These are phyloP conservation scores for Epirrhoe tristata DNA, from an alignment of 2,888 invertebrate species.

Conservation along the genomic window DNA sequence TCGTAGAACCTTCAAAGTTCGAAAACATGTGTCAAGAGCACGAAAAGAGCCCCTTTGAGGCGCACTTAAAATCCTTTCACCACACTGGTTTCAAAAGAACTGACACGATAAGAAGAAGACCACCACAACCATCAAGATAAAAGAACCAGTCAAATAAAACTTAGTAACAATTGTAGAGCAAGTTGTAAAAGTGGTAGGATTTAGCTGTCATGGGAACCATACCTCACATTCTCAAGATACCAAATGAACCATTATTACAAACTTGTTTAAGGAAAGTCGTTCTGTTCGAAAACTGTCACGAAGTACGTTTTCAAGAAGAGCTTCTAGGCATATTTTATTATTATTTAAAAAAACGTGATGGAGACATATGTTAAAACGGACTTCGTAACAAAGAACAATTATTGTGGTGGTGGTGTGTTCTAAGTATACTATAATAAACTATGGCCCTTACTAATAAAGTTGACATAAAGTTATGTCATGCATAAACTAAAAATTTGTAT, in stretches of 20 bases:
- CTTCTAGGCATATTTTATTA: too few relatives aligned
- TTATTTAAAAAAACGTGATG: too few relatives aligned
- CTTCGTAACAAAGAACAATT: background rate
- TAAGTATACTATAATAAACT: too few relatives aligned
- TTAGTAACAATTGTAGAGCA: background rate
- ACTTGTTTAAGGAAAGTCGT: background rate
- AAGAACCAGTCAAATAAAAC: background rate
- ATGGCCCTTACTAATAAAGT: too few relatives aligned
- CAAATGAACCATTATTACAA: background rate
- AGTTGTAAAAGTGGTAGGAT: background rate
- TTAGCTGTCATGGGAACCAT: background rate
- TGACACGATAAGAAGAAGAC: background rate
- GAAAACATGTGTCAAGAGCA: too few relatives aligned
- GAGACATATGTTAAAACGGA: background rate
- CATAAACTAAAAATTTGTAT: too few relatives aligned
- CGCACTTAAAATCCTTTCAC: too few relatives aligned
- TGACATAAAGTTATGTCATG: too few relatives aligned
- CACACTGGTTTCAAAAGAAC: too few relatives aligned
- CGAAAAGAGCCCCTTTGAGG: too few relatives aligned
- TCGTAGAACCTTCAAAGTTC: too few relatives aligned
- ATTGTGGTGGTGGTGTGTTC: too few relatives aligned
- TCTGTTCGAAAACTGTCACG: background rate
- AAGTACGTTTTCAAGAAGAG: background rate
- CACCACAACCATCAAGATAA: background rate
- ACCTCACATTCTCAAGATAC: background rate